Conservation (phyloP, 2,888 invertebrate genomes). For the Calephelis perditalis region DNA sequence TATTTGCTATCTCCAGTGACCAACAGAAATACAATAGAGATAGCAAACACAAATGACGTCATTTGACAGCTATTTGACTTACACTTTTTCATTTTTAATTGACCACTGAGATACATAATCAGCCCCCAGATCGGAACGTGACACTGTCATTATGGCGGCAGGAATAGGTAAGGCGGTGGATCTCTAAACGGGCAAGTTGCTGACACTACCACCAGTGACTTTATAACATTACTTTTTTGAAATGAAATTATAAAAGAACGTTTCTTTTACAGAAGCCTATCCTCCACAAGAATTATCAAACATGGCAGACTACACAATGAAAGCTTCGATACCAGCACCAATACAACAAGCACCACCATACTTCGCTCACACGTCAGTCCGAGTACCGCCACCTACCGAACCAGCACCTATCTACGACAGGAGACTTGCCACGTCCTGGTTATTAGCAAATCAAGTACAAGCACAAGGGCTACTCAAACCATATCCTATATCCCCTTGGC, state of each 20-base stretch:
- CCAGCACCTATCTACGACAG: slow-evolving; percentile 59
- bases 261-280: slow-evolving; percentile 59
- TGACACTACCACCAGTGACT: not conserved
- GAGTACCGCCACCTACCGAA: slow-evolving; percentile 58
- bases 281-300: slow-evolving; percentile 58
- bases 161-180: too few species aligned
- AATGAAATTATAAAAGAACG: slow-evolving; percentile 14
- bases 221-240: slow-evolving; percentile 1
- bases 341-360: slow-evolving; percentile 55
- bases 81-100: too few species aligned
- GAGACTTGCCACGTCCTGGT: slow-evolving; percentile 75
- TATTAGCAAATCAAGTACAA: slow-evolving; percentile 73
- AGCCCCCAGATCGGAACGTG: too few species aligned
- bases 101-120: too few species aligned
- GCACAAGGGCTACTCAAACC: slow-evolving; percentile 69
- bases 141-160: too few species aligned
- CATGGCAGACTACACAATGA: slow-evolving; percentile 66
- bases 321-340: slow-evolving; percentile 47
- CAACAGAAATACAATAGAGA: too few species aligned
- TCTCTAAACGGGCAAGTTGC: too few species aligned
- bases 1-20: too few species aligned
- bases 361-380: slow-evolving; percentile 61
- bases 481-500: slow-evolving; percentile 76
- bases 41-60: too few species aligned
- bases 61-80: too few species aligned